Percentiles rank a stretch among this genome's conserved stretches.
Evolutionary conservation across 1,140 invertebrate genomes (phyloP).

Genomic region (Campoletis sonorensis): DNA sequence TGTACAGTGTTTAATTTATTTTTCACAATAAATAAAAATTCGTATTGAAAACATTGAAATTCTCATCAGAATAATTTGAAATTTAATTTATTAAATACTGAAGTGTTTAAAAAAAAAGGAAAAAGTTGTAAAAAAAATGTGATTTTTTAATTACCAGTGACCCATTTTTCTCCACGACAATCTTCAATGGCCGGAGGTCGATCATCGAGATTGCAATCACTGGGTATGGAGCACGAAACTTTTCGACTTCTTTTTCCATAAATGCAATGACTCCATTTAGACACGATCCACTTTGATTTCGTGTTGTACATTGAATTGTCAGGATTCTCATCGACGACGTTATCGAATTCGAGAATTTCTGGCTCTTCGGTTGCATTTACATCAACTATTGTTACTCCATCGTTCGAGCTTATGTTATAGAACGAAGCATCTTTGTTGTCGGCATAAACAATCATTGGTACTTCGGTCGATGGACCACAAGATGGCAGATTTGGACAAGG

Average conservation of each 20-base stretch:
- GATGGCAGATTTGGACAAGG: slow-evolving; percentile 80
- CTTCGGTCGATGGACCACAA: slow-evolving; percentile 71
- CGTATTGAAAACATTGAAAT: no score
- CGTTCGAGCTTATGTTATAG: slow-evolving; percentile 67
- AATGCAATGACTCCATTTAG: slow-evolving; percentile 65
- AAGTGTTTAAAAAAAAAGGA: neutral
- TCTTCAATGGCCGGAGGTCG: slow-evolving; percentile 60
- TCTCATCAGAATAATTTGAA: no score
- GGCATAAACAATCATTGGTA: slow-evolving; percentile 63
- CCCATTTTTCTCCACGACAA: slow-evolving; percentile 66
- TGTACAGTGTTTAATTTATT: no score
- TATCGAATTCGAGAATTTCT: slow-evolving; percentile 70
- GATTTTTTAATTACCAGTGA: slow-evolving; percentile 63
- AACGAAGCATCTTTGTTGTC: slow-evolving; percentile 65
- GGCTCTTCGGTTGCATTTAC: slow-evolving; percentile 62
- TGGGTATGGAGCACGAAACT: slow-evolving; percentile 61
- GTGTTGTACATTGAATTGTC: slow-evolving; percentile 66
- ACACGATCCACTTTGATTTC: slow-evolving; percentile 68
- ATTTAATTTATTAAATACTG: no score
- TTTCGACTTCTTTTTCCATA: slow-evolving; percentile 63
- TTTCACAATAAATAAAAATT: no score
- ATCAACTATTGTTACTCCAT: slow-evolving; percentile 61
- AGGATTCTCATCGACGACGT: slow-evolving; percentile 66
- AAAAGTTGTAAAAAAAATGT: neutral
- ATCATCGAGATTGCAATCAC: slow-evolving; percentile 63